These are phyloP conservation scores for Benthosema pterotum DNA, from an alignment of 2,797 vertebrate species.

Conservation along the genomic window DNA sequence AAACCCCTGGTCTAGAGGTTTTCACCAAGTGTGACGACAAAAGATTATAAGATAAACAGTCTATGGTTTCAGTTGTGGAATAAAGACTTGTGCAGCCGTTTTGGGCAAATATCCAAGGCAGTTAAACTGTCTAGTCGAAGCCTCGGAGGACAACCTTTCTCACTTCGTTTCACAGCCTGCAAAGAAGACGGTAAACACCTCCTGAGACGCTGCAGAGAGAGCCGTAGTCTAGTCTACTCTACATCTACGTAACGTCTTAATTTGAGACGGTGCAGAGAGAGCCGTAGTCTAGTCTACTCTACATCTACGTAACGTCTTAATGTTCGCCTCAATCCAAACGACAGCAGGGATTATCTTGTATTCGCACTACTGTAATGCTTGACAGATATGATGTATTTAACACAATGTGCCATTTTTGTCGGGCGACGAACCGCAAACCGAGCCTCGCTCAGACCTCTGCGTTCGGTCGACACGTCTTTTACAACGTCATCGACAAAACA, in stretches of 20 bases:
- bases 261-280: neutral
- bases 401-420: too few species aligned
- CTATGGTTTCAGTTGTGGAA: neutral
- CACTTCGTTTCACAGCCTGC: neutral
- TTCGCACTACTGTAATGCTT: neutral
- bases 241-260: neutral
- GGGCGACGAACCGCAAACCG: too few species aligned
- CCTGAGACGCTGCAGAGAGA: neutral
- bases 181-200: neutral
- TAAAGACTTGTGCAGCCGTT: constrained; percentile 10
- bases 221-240: too few species aligned
- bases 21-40: constrained; percentile 9
- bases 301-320: neutral
- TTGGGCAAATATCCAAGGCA: neutral
- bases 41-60: constrained; percentile 23
- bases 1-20: neutral
- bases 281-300: too few species aligned
- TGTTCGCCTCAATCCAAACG: neutral
- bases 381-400: too few species aligned
- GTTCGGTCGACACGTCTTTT: constrained; percentile 9
- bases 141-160: neutral
- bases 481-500: constrained; percentile 13
- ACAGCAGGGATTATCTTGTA: neutral
- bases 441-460: neutral
- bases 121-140: neutral